Conservation (phyloP, 1,140 invertebrate species). For the Pseudachorutes palmiensis region DNA sequence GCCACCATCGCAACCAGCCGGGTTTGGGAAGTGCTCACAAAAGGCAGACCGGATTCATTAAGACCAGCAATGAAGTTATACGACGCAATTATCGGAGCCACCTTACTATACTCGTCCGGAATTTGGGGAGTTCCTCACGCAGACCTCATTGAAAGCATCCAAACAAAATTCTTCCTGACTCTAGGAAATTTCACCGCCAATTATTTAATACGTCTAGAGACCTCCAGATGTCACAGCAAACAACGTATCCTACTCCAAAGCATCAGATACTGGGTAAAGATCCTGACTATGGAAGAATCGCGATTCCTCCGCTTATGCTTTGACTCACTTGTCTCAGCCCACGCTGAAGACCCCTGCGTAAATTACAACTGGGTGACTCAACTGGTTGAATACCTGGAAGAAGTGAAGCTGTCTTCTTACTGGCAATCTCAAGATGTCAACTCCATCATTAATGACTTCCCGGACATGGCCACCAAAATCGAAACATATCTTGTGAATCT, state of each 20-base stretch:
- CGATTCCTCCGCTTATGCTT: not conserved
- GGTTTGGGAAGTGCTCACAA: not conserved
- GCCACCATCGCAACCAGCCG: not conserved
- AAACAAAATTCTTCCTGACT: conserved; percentile 5
- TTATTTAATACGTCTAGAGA: conserved; percentile 3
- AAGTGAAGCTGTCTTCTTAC: too few relatives aligned
- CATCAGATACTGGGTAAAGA: not conserved
- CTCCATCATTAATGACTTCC: too few relatives aligned
- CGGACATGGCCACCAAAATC: too few relatives aligned
- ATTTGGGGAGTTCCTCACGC: not conserved
- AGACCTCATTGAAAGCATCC: not conserved
- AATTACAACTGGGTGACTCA: not conserved
- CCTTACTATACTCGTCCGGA: not conserved
- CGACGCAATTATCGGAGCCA: not conserved
- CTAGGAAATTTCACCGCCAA: not conserved
- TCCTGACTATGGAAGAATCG: not conserved
- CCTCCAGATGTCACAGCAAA: not conserved
- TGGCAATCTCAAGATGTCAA: too few relatives aligned
- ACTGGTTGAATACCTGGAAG: too few relatives aligned
- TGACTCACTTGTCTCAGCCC: not conserved
- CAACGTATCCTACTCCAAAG: not conserved
- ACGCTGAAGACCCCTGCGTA: not conserved
- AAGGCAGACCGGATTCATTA: not conserved
- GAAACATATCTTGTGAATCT: too few relatives aligned
- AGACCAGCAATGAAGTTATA: not conserved